Base-by-base conservation (phyloP, 2,888 invertebrate species). In the Drosophila quinaria region DNA sequence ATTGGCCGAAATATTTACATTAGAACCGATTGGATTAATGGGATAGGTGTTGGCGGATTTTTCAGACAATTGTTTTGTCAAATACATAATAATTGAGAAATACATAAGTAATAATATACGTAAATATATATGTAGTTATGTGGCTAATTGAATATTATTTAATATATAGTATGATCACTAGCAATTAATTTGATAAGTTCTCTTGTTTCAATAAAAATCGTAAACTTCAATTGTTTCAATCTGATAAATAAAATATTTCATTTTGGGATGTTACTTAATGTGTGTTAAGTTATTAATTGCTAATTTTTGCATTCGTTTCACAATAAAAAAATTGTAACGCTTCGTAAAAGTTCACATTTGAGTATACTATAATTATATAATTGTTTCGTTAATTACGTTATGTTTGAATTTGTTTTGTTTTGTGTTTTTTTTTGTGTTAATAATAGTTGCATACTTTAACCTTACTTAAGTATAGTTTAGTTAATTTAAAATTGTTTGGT, bases 401-500 rank as follows among this genome's bases (percentile, higher is more conserved):
- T 70, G 37, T 71, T 71, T 70, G 33, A 70, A 63, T 71, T 29
- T 29, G 29, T 29, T 82, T 76, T 71, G 22, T 81, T 81, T 69
- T 70, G 37, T 73, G 70, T 56, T 44, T 54, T 51, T 54, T 44
- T 54, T 54, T n/a, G n/a, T n/a, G n/a, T 73, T 77, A 85, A 79
- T 85, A 79, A 84, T 78, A 71, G 63, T 82, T 87, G 76, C 82
- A 79, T 85, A 87, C 75, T 46, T 85, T 82, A 81, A 69, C 55
- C 74, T 74, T 78, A 74, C 67, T 82, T 77, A 78, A 73, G 65
- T 74, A 78, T 87, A 83, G 84, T 87, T 78, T 89, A 78, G 68
- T 87, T 84, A 78, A 87, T 84, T 84, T 80, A 70, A 84, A 87
- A 79, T 79, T 74, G 80, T 87, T 87, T 64, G 69, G 82, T 88